These are phyloP conservation scores for Sphaeridia pumilis DNA, from an alignment of 2,888 invertebrate species.

Conservation along the genomic window DNA sequence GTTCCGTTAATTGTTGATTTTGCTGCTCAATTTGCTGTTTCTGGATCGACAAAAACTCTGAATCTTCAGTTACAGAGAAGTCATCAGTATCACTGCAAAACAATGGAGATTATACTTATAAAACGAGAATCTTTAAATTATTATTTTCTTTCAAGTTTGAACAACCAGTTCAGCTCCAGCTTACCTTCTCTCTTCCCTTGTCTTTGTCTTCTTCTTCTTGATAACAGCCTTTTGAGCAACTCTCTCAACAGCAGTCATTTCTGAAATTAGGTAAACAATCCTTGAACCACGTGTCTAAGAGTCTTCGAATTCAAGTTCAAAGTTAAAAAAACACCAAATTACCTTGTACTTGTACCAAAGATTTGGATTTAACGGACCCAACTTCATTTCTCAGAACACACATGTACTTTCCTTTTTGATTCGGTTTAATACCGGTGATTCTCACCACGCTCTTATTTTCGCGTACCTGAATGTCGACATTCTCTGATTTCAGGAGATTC, in stretches of 20 bases:
- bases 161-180: neutral
- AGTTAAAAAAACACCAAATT: conserved; percentile 13
- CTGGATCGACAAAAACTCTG: conserved; percentile 33
- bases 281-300: neutral
- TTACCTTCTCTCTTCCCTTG: neutral
- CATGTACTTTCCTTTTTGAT: conserved; percentile 62
- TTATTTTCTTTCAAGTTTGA: neutral
- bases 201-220: neutral
- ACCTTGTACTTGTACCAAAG: conserved; percentile 58
- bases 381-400: conserved; percentile 78
- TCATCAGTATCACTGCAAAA: conserved; percentile 5
- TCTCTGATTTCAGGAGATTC: conserved; percentile 60
- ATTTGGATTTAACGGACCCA: conserved; percentile 67
- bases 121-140: neutral
- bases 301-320: neutral
- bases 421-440: conserved; percentile 51
- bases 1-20: conserved; percentile 41
- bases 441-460: conserved; percentile 60
- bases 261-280: neutral
- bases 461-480: conserved; percentile 56
- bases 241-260: conserved; percentile 1
- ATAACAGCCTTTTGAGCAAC: neutral
- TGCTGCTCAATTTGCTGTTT: conserved; percentile 48
- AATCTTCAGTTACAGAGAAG: neutral
- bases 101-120: neutral